Base-by-base conservation (phyloP, 2,113 vertebrate species). In the Calyptommatus sinebrachiatus region DNA sequence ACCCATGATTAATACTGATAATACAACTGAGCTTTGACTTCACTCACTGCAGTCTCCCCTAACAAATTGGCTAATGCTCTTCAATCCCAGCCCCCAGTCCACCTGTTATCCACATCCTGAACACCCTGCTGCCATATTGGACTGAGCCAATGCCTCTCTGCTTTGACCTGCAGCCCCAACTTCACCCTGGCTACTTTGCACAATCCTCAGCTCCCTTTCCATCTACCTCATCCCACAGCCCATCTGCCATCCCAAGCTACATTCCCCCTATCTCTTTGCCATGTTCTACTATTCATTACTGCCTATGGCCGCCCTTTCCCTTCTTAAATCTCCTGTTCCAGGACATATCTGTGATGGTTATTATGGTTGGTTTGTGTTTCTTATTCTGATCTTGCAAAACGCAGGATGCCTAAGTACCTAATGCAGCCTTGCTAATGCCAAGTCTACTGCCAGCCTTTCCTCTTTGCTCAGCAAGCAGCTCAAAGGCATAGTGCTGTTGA, bases 381-480 rank as follows among this genome's bases (percentile, higher is more conserved):
- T 57, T 57, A 4, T 14, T 57, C 28, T 22, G n/a, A 0, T n/a
- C 11, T 16, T 1, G 0, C 1, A 4, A 5, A 22, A 8, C 8
- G 0, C 31, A 24, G 28, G 21, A 5, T 14, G 73, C 35, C 10
- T 26, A 60, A 48, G 50, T 76, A 20, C 18, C 26, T 20, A 10
- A 8, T 4, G 46, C 10, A 77, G 14, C 11, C 8, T 16, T 6
- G 29, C 1, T 0, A 68, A 35, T 11, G 14, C 24, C 24, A 28
- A 2, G 5, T 0, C 4, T 10, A 35, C 29, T 18, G 28, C 4
- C 12, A 18, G 22, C 50, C 9, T 71, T 31, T 28, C 20, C 0
- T 0, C 14, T 66, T 61, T 5, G 3, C 60, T 62, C 4, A 80
- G 21, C 28, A 16, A 62, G 7, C 26, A 14, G 26, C 0, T 28